These are phyloP conservation scores for Hydriomena furcata DNA, from an alignment of 2,888 invertebrate species.

Conservation along the genomic window DNA sequence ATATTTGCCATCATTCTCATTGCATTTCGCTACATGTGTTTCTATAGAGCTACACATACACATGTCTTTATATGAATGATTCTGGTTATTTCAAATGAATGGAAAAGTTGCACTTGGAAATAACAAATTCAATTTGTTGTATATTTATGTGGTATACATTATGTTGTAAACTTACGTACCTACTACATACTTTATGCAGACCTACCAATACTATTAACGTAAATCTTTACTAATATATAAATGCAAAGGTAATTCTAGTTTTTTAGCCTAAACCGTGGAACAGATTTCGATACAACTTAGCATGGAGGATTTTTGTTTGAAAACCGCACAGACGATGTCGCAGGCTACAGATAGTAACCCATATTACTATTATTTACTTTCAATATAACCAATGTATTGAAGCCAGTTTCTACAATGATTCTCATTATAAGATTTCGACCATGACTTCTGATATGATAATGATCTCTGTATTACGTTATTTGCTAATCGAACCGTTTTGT, in stretches of 20 bases:
- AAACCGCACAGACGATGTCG: too few species aligned
- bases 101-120: background rate
- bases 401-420: slow-evolving; percentile 4
- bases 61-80: background rate
- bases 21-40: slow-evolving; percentile 2
- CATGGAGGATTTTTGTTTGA: too few species aligned
- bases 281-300: too few species aligned
- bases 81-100: slow-evolving; percentile 6
- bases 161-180: too few species aligned
- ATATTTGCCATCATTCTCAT: slow-evolving; percentile 2
- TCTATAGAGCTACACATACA: background rate
- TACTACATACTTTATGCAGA: too few species aligned
- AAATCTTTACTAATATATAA: too few species aligned
- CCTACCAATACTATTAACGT: too few species aligned
- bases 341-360: too few species aligned
- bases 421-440: slow-evolving; percentile 1
- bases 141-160: background rate
- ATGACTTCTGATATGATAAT: background rate
- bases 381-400: too few species aligned
- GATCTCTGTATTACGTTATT: background rate
- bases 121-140: slow-evolving; percentile 4
- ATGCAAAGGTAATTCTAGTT: too few species aligned
- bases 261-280: too few species aligned
- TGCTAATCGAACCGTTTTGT: slow-evolving; percentile 11
- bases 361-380: too few species aligned